Percentiles rank a stretch among this genome's conserved stretches.
Conservation (phyloP, 2,888 invertebrate species). For the Andrena minutula region DNA sequence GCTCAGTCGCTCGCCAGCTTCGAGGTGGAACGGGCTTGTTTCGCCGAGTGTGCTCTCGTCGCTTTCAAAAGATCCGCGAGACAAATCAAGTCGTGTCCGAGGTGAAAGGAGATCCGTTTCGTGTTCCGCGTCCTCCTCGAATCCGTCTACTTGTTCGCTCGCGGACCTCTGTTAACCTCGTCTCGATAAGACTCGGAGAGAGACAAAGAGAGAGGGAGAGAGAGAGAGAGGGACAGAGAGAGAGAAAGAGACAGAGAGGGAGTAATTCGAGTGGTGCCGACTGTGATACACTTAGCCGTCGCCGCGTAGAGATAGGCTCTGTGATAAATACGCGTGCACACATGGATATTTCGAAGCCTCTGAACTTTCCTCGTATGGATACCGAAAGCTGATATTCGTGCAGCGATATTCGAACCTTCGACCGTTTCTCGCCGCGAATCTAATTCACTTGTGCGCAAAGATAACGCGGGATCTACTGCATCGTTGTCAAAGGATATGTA, state of each 20-base stretch:
- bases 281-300: slow-evolving; percentile 52
- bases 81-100: slow-evolving; percentile 13
- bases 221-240: neutral
- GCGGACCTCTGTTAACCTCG: neutral
- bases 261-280: slow-evolving; percentile 45
- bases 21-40: slow-evolving; percentile 70
- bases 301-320: slow-evolving; percentile 46
- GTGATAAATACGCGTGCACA: slow-evolving; percentile 38
- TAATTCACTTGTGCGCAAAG: slow-evolving; percentile 16
- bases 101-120: slow-evolving; percentile 44
- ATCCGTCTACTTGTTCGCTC: slow-evolving; percentile 1
- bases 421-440: neutral
- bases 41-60: neutral
- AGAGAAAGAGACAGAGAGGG: slow-evolving; percentile 3
- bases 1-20: slow-evolving; percentile 81
- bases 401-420: neutral
- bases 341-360: slow-evolving; percentile 35
- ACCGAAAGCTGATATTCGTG: slow-evolving; percentile 12
- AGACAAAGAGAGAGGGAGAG: neutral
- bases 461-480: neutral
- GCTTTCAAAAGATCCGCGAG: neutral
- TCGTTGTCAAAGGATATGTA: slow-evolving; percentile 8
- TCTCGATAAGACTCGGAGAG: slow-evolving; percentile 15
- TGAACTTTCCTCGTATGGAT: slow-evolving; percentile 22
- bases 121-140: slow-evolving; percentile 29